phyloP scores from a whole-genome alignment of 2,113 vertebrate genomes.

The Myotis yumanensis region DNA sequence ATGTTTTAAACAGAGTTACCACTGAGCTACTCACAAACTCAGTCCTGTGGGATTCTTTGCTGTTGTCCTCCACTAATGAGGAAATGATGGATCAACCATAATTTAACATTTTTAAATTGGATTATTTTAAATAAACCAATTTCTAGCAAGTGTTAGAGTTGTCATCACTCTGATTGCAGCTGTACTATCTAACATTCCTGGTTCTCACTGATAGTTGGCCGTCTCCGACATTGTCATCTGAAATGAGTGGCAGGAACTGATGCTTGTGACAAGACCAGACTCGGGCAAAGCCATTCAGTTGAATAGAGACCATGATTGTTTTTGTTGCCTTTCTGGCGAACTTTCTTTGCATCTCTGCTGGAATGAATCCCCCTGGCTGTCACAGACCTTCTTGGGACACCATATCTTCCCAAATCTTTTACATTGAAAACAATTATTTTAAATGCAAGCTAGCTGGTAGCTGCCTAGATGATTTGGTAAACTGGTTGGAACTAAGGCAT shows the following conservation, averaged over 20 bases:
- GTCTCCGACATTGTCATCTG: background rate
- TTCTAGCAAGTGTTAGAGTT: background rate
- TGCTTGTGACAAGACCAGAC: background rate
- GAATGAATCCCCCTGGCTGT: background rate
- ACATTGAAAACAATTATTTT: background rate
- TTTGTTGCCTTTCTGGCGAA: background rate
- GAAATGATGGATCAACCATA: background rate
- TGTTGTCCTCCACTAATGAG: background rate
- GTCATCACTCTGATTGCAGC: background rate
- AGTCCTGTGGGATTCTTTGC: constrained; percentile 31
- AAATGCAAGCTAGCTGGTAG: background rate
- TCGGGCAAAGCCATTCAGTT: background rate
- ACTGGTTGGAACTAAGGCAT: background rate
- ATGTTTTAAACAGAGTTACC: background rate
- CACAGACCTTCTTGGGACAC: background rate
- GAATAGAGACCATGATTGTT: background rate
- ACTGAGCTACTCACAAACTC: background rate
- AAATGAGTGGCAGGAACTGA: background rate
- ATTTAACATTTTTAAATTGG: background rate
- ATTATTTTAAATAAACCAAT: constrained; percentile 15
- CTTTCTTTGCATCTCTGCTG: background rate
- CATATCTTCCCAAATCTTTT: background rate
- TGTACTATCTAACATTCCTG: background rate
- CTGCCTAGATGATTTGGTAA: background rate
- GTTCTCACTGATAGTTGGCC: background rate